A percentile compares a stretch with the other conserved stretches of the same genome.
Evolutionary conservation across 1,140 invertebrate species (phyloP).

Genomic region (Eulimnadia texana): DNA sequence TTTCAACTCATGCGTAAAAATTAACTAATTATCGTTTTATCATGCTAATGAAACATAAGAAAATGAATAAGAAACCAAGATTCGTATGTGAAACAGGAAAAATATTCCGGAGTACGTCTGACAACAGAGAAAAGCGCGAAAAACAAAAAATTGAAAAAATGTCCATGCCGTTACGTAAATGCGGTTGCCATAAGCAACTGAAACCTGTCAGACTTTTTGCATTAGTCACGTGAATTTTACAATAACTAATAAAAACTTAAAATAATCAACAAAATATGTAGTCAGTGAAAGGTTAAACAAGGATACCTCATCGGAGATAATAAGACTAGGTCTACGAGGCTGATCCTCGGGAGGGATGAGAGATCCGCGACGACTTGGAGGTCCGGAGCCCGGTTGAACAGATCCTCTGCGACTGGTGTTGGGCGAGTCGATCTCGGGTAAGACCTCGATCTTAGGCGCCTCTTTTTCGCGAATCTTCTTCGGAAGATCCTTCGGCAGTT

Average conservation of each 20-base stretch:
- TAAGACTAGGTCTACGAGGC: slow-evolving; percentile 66
- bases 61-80: too few relatives aligned
- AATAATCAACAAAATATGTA: not conserved
- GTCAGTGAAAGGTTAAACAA: slow-evolving; percentile 12
- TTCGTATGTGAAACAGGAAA: too few relatives aligned
- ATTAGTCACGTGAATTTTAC: not conserved
- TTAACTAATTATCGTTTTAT: too few relatives aligned
- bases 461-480: slow-evolving; percentile 15
- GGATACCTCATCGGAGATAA: slow-evolving; percentile 84
- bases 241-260: not conserved
- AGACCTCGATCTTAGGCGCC: slow-evolving; percentile 17
- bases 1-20: too few relatives aligned
- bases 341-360: slow-evolving; percentile 64
- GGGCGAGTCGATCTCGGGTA: slow-evolving; percentile 12
- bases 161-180: not conserved
- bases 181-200: not conserved
- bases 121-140: too few relatives aligned
- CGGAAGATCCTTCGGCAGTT: not conserved
- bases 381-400: slow-evolving; percentile 25
- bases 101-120: too few relatives aligned
- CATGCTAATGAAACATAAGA: too few relatives aligned
- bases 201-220: not conserved
- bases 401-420: slow-evolving; percentile 15
- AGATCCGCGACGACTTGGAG: slow-evolving; percentile 60
- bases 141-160: too few relatives aligned